These are phyloP conservation scores for Galagoides demidoff DNA, from an alignment of 2,797 vertebrate genomes.

Conservation along the genomic window DNA sequence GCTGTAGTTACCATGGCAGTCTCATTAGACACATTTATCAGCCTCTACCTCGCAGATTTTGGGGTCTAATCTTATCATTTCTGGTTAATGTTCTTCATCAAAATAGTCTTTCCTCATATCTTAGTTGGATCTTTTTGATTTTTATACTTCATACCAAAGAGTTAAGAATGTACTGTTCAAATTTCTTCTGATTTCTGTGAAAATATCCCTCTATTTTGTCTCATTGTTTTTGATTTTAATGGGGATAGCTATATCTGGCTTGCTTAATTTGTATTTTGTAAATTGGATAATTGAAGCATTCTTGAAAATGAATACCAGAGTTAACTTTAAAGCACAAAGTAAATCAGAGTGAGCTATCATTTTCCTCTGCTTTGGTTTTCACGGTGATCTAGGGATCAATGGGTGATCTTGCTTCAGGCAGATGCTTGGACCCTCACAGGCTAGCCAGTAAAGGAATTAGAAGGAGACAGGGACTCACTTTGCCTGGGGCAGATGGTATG, in stretches of 20 bases:
- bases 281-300: slow-evolving; percentile 35
- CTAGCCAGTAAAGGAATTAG: background rate
- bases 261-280: slow-evolving; percentile 55
- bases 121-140: slow-evolving; percentile 3
- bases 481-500: background rate
- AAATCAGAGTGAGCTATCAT: slow-evolving; percentile 39
- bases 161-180: background rate
- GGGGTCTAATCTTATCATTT: background rate
- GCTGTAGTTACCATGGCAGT: background rate
- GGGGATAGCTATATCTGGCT: background rate
- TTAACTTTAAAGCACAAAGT: slow-evolving; percentile 48
- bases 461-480: background rate
- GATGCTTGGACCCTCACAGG: background rate
- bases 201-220: slow-evolving; percentile 22
- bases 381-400: background rate
- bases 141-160: background rate
- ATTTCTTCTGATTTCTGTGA: slow-evolving; percentile 53
- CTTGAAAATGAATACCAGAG: slow-evolving; percentile 19
- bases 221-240: background rate
- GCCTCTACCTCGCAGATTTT: background rate
- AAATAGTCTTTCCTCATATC: background rate
- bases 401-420: slow-evolving; percentile 12
- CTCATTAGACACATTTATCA: background rate
- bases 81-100: slow-evolving; percentile 4
- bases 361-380: slow-evolving; percentile 56